Conservation (phyloP, 2,888 invertebrate species). For the Drosophila parthenogenetica region DNA sequence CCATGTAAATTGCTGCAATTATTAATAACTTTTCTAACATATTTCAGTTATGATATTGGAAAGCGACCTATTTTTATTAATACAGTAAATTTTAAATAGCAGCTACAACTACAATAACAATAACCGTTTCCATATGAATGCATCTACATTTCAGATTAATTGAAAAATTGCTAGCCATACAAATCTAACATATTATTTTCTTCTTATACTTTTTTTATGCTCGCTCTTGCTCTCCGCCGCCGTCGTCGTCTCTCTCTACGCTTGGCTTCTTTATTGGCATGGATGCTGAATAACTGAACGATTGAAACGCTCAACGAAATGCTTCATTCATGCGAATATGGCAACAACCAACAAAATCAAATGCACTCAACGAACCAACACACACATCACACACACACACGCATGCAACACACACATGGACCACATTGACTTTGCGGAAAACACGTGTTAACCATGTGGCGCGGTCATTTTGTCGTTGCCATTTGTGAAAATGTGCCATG, state of each 20-base stretch:
- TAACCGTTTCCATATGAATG: constrained; percentile 10
- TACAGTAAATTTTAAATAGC: background rate
- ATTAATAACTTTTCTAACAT: too few species aligned
- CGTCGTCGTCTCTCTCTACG: too few species aligned
- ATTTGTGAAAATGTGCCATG: constrained; percentile 70
- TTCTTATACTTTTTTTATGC: constrained; percentile 4
- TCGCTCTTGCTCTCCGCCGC: too few species aligned
- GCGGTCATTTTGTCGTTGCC: constrained; percentile 64
- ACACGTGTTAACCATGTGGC: constrained; percentile 75
- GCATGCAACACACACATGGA: constrained; percentile 22
- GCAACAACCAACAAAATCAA: constrained; percentile 45
- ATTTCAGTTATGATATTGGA: too few species aligned
- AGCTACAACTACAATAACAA: constrained; percentile 10
- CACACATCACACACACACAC: constrained; percentile 15
- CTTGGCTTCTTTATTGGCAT: constrained; percentile 7
- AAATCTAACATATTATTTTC: constrained; percentile 38
- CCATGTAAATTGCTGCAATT: too few species aligned
- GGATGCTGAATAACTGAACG: constrained; percentile 43
- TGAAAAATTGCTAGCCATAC: constrained; percentile 4
- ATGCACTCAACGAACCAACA: constrained; percentile 44
- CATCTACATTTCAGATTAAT: constrained; percentile 19
- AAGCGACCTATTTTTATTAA: background rate
- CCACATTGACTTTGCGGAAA: constrained; percentile 49
- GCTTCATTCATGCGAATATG: constrained; percentile 40
- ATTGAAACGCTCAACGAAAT: constrained; percentile 39